phyloP scores from a whole-genome alignment of 1,140 invertebrate species.

The Drosophila azteca region DNA sequence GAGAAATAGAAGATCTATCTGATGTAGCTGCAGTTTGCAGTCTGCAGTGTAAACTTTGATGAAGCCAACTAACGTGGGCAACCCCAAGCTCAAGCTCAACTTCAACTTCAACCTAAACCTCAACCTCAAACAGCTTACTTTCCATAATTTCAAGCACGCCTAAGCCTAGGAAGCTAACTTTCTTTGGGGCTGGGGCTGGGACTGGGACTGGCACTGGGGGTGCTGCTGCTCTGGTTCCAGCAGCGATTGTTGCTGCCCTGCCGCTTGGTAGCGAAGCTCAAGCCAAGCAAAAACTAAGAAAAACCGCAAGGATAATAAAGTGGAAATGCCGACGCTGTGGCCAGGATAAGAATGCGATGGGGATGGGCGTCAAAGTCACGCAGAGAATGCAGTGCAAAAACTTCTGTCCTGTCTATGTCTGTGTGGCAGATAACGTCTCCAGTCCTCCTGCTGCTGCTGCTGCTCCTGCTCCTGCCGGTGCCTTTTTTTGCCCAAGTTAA shows the following conservation, averaged over 20 bases:
- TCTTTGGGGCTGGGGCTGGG: slow-evolving; percentile 16
- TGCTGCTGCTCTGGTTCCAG: too few species aligned
- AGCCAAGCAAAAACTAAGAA: slow-evolving; percentile 60
- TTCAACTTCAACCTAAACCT: slow-evolving; percentile 25
- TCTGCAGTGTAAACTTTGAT: slow-evolving; percentile 28
- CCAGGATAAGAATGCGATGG: slow-evolving; percentile 22
- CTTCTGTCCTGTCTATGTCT: slow-evolving; percentile 18
- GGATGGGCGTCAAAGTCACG: slow-evolving; percentile 55
- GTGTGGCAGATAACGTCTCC: slow-evolving; percentile 28
- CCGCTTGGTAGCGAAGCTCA: slow-evolving; percentile 30
- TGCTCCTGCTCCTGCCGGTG: background rate
- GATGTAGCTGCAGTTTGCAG: background rate
- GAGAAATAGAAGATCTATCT: background rate
- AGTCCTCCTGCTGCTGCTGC: background rate
- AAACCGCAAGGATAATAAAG: slow-evolving; percentile 77
- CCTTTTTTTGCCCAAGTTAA: slow-evolving; percentile 61
- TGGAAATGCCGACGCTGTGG: slow-evolving; percentile 50
- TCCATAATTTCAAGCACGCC: slow-evolving; percentile 69
- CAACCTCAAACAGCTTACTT: slow-evolving; percentile 63
- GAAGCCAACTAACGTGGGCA: slow-evolving; percentile 46
- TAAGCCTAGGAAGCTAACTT: slow-evolving; percentile 57
- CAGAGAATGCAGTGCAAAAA: slow-evolving; percentile 54
- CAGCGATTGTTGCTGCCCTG: slow-evolving; percentile 19
- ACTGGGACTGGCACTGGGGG: too few species aligned
- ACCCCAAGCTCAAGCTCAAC: slow-evolving; percentile 18